Conservation (phyloP, 2,797 vertebrate species). For the Lates japonicus region DNA sequence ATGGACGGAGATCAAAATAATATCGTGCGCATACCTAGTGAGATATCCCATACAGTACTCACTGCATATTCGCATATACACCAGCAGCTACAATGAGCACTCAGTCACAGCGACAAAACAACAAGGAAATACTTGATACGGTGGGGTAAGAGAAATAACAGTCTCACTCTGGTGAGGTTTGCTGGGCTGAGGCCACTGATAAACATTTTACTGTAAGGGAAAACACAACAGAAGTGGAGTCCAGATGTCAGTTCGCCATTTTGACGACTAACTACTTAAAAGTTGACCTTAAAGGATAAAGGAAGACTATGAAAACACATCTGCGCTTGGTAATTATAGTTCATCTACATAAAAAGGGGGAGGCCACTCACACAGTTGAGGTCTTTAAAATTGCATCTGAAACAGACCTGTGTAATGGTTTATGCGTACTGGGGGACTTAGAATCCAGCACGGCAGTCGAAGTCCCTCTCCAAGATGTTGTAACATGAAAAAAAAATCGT, state of each 20-base stretch:
- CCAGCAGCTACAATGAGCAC: slow-evolving; percentile 69
- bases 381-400: slow-evolving; percentile 82
- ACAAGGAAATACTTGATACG: slow-evolving; percentile 74
- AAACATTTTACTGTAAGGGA: slow-evolving; percentile 98
- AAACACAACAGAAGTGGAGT: slow-evolving; percentile 96
- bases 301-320: slow-evolving; percentile 78
- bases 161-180: slow-evolving; percentile 98
- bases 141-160: slow-evolving; percentile 74
- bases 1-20: slow-evolving; percentile 90
- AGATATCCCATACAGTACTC: slow-evolving; percentile 83
- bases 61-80: slow-evolving; percentile 74
- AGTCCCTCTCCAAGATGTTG: slow-evolving; percentile 82
- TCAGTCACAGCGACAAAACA: slow-evolving; percentile 75
- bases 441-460: slow-evolving; percentile 78
- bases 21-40: slow-evolving; percentile 82
- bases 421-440: slow-evolving; percentile 77
- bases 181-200: slow-evolving; percentile 99
- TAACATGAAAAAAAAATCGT: slow-evolving; percentile 62
- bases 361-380: slow-evolving; percentile 81
- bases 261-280: slow-evolving; percentile 95
- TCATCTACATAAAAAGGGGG: slow-evolving; percentile 70
- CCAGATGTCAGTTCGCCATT: slow-evolving; percentile 98
- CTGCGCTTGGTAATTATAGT: slow-evolving; percentile 73
- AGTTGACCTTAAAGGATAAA: slow-evolving; percentile 86
- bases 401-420: slow-evolving; percentile 66